Base-by-base conservation (phyloP, 1,140 invertebrate genomes). In the Nymphalis io region DNA sequence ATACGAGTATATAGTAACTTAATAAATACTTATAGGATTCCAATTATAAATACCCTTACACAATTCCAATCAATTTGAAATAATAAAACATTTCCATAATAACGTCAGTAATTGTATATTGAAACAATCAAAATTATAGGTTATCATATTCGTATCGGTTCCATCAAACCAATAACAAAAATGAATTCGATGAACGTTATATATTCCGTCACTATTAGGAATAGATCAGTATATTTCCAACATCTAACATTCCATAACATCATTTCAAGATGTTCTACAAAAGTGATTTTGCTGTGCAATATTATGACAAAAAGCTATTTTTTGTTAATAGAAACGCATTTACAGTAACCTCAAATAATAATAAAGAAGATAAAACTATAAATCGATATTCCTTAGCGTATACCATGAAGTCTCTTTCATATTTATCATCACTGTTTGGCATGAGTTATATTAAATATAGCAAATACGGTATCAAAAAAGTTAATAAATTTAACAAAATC, bases 391-490 rank as follows among this genome's bases (percentile, higher is more conserved):
- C 82, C 2, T 39, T 84, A 55, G 71, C 69, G 3, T 53, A 74
- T 12, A 74, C 87, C 48, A 70, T 70, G 21, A 84, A 81, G 61
- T 84, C 85, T 42, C 74, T 89, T 13, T 71, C 70, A 53, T 81
- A 80, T 44, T 79, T 80, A 38, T 64, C 77, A n/a, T 71, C 80
- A 15, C 48, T 89, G 60, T 82, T 85, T 48, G 81, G 80, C 15
- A 73, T 81, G 68, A 77, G 81, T 68, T 69, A 77, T 12, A 55
- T 86, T 23, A 66, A 64, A 61, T 84, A 73, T 27, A 38, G 44
- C 2, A 78, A 79, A 60, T 65, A 59, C 10, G 60, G 75, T 53
- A 61, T 83, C 20, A 27, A 53, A 16, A 71, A 66, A 69, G 61
- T 76, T 1, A 77, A 75, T 21, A 39, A 75, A 8, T 46, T 62